Base-by-base conservation (phyloP, 1,140 invertebrate species). In the Dufourea novaeangliae region DNA sequence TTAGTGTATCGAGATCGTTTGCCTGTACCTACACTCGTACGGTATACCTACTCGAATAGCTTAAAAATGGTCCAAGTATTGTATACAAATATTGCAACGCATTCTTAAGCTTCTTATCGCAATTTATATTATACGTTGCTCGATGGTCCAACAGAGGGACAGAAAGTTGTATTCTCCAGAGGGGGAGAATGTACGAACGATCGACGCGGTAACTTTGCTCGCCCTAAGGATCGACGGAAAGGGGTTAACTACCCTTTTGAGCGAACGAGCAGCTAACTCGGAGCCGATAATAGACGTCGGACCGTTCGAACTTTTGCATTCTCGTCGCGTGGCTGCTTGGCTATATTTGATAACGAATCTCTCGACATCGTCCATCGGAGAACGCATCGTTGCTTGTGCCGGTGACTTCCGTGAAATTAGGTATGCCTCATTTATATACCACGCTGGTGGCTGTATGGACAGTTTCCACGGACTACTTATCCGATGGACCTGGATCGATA, bases 161-260 rank as follows among this genome's bases (percentile, higher is more conserved):
- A 17, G 12, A 20, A 27, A 12, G n/a, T n/a, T n/a, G n/a, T n/a
- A n/a, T n/a, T n/a, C n/a, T n/a, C n/a, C n/a, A n/a, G n/a, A n/a
- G n/a, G n/a, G n/a, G n/a, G n/a, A n/a, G n/a, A n/a, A n/a, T n/a
- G n/a, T n/a, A n/a, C n/a, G n/a, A n/a, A 11, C 27, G 27, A 20
- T 14, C 20, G 14, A 2, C 12, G n/a, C n/a, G n/a, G 14, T 22
- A 52, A 68, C 50, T 68, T 68, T 12, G 50, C 22, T 25, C 8
- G 25, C 17, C 22, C 41, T 62, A n/a, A 46, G 39, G 22, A 34
- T 46, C 39, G 56, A 29, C 54, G 22, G 39, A 67, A 46, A 34
- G 37, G 72, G 52, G 63, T 75, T 75, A 67, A 67, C 72, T 57
- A 39, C 34, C 14, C 52, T 50, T 75, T 75, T 75, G 52, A 75